Percentiles rank a stretch among this genome's conserved stretches.
Evolutionary conservation across 2,113 vertebrate species (phyloP).

Genomic region (Tympanuchus pallidicinctus): DNA sequence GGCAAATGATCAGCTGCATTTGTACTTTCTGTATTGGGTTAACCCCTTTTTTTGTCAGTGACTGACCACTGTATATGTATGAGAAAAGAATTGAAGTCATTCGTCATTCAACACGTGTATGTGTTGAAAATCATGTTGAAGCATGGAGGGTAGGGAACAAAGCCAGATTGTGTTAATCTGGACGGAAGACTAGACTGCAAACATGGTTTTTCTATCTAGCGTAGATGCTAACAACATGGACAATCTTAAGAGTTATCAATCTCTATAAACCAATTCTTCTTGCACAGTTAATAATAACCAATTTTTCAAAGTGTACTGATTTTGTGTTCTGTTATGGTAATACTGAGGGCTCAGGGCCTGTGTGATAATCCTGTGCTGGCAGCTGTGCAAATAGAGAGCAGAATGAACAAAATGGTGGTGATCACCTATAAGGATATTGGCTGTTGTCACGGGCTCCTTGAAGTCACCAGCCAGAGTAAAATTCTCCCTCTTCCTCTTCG

Average conservation of each 20-base stretch:
- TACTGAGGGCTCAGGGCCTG: not conserved
- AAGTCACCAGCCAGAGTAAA: not conserved
- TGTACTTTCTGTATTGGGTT: not conserved
- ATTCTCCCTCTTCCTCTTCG: not conserved
- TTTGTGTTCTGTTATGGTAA: not conserved
- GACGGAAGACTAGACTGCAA: not conserved
- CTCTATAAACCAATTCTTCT: conserved; percentile 22
- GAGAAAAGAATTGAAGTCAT: not conserved
- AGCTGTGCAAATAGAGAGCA: not conserved
- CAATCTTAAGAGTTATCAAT: not conserved
- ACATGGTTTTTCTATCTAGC: not conserved
- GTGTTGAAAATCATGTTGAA: not conserved
- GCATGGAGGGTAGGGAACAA: not conserved
- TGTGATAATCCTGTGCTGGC: not conserved
- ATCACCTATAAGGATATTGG: not conserved
- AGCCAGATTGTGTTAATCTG: not conserved
- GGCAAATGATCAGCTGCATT: not conserved
- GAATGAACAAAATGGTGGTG: not conserved
- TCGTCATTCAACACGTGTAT: not conserved
- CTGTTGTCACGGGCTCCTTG: not conserved
- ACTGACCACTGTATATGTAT: not conserved
- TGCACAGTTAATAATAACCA: not conserved
- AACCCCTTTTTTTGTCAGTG: not conserved
- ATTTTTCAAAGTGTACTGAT: not conserved
- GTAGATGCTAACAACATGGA: not conserved